Percentiles rank a stretch among this genome's conserved stretches.
Conservation (phyloP, 1,140 invertebrate species). For the Macrosteles quadrilineatus region DNA sequence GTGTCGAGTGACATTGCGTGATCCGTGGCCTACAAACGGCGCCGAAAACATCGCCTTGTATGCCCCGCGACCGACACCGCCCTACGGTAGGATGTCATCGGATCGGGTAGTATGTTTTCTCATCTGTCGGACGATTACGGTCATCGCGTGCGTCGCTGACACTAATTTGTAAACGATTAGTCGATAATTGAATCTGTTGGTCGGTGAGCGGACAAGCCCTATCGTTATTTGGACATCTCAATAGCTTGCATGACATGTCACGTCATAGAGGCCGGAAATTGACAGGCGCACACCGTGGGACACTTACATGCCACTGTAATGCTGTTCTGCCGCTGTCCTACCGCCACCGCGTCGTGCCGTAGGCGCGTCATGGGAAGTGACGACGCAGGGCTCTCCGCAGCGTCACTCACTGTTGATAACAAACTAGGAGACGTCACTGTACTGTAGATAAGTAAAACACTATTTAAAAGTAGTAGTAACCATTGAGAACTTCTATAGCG, state of each 20-base stretch:
- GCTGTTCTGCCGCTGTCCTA: too few species aligned
- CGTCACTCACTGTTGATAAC: too few species aligned
- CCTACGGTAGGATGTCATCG: background rate
- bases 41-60: constrained; percentile 5
- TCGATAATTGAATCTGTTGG: constrained; percentile 22
- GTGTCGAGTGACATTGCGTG: too few species aligned
- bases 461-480: too few species aligned
- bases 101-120: constrained; percentile 12
- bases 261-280: constrained; percentile 14
- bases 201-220: constrained; percentile 10
- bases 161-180: constrained; percentile 23
- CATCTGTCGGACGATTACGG: constrained; percentile 10
- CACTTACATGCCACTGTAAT: too few species aligned
- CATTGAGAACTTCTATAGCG: too few species aligned
- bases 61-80: background rate
- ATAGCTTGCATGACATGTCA: background rate
- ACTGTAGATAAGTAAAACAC: too few species aligned
- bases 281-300: background rate
- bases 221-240: constrained; percentile 13
- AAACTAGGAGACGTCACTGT: too few species aligned
- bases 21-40: background rate
- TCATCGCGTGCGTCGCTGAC: background rate
- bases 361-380: too few species aligned
- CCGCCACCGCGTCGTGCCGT: too few species aligned
- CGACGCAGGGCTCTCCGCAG: too few species aligned